Conservation (phyloP, 2,888 invertebrate genomes). For the Sipunculus nudus region DNA sequence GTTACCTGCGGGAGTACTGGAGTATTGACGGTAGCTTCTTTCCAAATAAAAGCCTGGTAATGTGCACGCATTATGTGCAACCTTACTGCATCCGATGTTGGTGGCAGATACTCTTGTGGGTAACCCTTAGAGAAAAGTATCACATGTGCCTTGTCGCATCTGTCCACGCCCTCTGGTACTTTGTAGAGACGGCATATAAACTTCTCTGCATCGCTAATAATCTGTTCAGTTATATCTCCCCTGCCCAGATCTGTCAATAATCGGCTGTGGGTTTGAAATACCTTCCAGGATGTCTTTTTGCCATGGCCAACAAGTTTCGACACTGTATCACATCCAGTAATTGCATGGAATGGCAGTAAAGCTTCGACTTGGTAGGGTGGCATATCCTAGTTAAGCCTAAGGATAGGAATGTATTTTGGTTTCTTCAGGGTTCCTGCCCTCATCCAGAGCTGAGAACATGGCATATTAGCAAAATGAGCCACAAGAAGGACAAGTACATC, state of each 20-base stretch:
- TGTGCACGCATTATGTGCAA: not conserved
- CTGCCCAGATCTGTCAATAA: too few species aligned
- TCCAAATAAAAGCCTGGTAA: not conserved
- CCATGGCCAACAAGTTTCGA: constrained; percentile 10
- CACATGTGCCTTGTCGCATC: not conserved
- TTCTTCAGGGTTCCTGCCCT: constrained; percentile 7
- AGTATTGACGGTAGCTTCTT: not conserved
- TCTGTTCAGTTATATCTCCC: too few species aligned
- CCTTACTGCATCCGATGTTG: not conserved
- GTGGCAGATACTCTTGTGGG: not conserved
- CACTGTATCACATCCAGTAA: not conserved
- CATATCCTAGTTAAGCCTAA: not conserved
- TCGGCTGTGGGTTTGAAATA: constrained; percentile 14
- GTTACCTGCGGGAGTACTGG: not conserved
- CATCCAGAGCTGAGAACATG: constrained; percentile 8
- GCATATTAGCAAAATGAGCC: constrained; percentile 14
- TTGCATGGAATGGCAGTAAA: constrained; percentile 2
- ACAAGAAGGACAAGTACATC: constrained; percentile 15
- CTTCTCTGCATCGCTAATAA: too few species aligned
- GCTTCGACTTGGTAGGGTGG: not conserved
- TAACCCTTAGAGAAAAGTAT: not conserved
- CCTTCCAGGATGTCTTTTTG: constrained; percentile 14
- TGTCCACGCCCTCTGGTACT: too few species aligned
- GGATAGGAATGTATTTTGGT: constrained; percentile 1
- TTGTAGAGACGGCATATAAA: too few species aligned